phyloP scores from a whole-genome alignment of 2,797 vertebrate species.

The Hirundo rustica region DNA sequence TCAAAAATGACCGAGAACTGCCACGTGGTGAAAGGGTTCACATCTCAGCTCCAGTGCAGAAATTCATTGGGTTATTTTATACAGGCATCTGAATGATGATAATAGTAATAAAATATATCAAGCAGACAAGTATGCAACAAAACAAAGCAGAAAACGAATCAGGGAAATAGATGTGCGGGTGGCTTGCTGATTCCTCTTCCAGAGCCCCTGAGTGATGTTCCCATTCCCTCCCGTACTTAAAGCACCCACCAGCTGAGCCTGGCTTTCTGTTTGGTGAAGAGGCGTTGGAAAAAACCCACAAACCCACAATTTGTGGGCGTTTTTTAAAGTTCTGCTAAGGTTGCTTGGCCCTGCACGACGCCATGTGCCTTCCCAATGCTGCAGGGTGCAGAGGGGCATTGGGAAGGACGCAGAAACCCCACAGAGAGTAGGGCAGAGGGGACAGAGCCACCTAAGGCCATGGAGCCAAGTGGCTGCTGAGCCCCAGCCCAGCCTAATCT shows the following conservation, averaged over 20 bases:
- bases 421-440: background rate
- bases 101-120: background rate
- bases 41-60: background rate
- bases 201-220: background rate
- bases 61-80: background rate
- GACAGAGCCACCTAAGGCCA: background rate
- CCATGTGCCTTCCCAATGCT: background rate
- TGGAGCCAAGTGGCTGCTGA: background rate
- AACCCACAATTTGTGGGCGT: background rate
- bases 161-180: background rate
- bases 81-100: background rate
- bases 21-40: background rate
- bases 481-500: background rate
- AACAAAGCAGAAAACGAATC: background rate
- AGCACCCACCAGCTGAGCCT: background rate
- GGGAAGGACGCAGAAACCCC: background rate
- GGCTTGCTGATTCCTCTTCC: background rate
- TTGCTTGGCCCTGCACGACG: rapidly evolving
- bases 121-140: background rate
- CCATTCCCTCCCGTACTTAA: background rate
- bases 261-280: background rate
- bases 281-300: background rate
- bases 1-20: background rate
- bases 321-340: background rate
- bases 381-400: background rate